A percentile compares a stretch with the other conserved stretches of the same genome.
These are phyloP conservation scores for Pteruthius melanotis DNA, from an alignment of 2,113 vertebrate species.

Conservation along the genomic window DNA sequence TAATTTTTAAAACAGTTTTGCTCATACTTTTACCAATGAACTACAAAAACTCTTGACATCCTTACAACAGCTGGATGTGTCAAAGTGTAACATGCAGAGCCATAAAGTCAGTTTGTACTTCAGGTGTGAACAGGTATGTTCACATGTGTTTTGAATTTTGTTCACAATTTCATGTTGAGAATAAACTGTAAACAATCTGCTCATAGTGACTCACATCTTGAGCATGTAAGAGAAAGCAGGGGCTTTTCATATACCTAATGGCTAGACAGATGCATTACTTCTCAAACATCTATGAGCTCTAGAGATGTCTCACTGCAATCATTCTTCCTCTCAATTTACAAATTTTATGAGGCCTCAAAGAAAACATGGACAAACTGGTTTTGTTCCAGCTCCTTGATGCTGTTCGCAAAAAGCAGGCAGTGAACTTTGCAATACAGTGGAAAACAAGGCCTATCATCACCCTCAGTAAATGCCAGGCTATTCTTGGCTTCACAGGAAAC, in stretches of 20 bases:
- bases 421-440: not conserved
- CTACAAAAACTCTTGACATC: not conserved
- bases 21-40: not conserved
- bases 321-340: not conserved
- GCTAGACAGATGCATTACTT: not conserved
- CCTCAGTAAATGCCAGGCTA: not conserved
- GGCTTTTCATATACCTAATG: not conserved
- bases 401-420: not conserved
- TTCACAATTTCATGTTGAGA: slow-evolving; percentile 12
- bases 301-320: not conserved
- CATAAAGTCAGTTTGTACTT: not conserved
- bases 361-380: not conserved
- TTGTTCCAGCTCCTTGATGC: not conserved
- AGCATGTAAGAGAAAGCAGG: not conserved
- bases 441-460: not conserved
- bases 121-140: not conserved
- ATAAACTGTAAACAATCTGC: slow-evolving; percentile 42
- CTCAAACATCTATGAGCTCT: not conserved
- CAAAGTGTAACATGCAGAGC: not conserved
- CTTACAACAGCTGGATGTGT: not conserved
- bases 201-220: slow-evolving; percentile 22
- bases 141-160: slow-evolving; percentile 39
- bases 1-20: not conserved
- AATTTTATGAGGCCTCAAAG: not conserved
- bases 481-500: not conserved